Base-by-base conservation (phyloP, 1,140 invertebrate species). In the Drosophila triauraria region DNA sequence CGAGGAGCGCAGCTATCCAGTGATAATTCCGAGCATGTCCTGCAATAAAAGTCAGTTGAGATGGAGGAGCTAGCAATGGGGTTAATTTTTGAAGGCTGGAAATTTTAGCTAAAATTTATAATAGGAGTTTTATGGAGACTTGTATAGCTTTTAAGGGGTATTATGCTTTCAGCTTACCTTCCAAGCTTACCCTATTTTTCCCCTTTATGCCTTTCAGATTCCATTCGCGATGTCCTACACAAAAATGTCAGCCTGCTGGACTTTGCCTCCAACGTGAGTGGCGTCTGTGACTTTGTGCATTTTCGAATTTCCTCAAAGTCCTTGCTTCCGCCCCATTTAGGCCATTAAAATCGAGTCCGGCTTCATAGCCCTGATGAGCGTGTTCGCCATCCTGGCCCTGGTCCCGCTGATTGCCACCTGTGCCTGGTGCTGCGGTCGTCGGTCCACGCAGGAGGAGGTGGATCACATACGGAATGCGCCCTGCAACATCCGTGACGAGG, bases 331-430 rank as follows among this genome's bases (percentile, higher is more conserved):
- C 32, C 32, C 23, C 17, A 10, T n/a, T 10, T 27, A 94, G 93
- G 93, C 93, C 58, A 91, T 94, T 58, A 92, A 93, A 82, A 88
- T 93, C 62, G 93, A 94, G 70, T 93, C 93, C 12, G 93, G 93
- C n/a, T 94, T 93, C 70, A 84, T 94, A 25, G 91, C 82, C 17
- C 77, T 93, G 43, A 90, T 93, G 75, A 87, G 90, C 43, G 74
- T 93, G 40, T 92, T 93, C 47, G 83, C 92, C 32, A 75, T 93
- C 40, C 57, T 93, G 64, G 82, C 93, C 0, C 62, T 93, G 10
- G 90, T 93, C 15, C 91, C 92, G 30, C 54, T 93, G 53, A 83
- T 90, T 60, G 88, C 82, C 53, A 88, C 92, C 38, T 88, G 91
- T 48, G 85, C 88, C 53, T 93, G 92, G 92, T 91, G 91, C 65